Percentiles rank a stretch among this genome's conserved stretches.
Evolutionary conservation across 2,888 invertebrate genomes (phyloP).

Genomic region (Tetramorium bicarinatum): DNA sequence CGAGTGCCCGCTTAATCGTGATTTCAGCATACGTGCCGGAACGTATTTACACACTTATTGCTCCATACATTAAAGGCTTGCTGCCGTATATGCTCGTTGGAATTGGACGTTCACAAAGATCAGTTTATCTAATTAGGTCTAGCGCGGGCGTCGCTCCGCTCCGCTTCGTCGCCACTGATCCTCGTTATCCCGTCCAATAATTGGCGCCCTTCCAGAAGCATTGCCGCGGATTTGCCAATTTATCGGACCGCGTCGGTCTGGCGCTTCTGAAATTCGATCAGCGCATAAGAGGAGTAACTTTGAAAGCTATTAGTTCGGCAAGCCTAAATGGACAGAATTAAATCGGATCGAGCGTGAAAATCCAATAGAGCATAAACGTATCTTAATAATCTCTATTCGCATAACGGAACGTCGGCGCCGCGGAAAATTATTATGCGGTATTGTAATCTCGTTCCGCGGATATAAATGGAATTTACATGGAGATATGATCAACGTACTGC

Average conservation of each 20-base stretch:
- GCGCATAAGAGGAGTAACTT: slow-evolving; percentile 60
- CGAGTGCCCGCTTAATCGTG: slow-evolving; percentile 24
- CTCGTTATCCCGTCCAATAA: slow-evolving; percentile 77
- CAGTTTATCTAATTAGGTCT: slow-evolving; percentile 76
- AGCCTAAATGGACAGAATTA: slow-evolving; percentile 57
- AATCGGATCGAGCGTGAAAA: slow-evolving; percentile 57
- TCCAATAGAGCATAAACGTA: slow-evolving; percentile 50
- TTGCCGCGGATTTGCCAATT: slow-evolving; percentile 69
- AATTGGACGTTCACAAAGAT: slow-evolving; percentile 69
- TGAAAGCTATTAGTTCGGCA: slow-evolving; percentile 58
- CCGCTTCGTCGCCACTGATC: slow-evolving; percentile 73
- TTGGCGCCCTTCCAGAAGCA: slow-evolving; percentile 75
- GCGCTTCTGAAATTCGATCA: slow-evolving; percentile 70
- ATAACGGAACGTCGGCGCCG: slow-evolving; percentile 12
- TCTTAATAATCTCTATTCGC: slow-evolving; percentile 51
- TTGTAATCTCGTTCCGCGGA: slow-evolving; percentile 30
- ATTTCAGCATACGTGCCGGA: slow-evolving; percentile 40
- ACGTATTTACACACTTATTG: slow-evolving; percentile 59
- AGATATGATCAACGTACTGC: slow-evolving; percentile 22
- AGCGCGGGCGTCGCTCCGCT: slow-evolving; percentile 53
- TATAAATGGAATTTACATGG: slow-evolving; percentile 32
- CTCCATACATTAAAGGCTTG: slow-evolving; percentile 42
- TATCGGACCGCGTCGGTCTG: slow-evolving; percentile 69
- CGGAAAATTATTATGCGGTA: slow-evolving; percentile 50
- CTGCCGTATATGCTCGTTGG: slow-evolving; percentile 41